Evolutionary conservation across 2,797 vertebrate genomes (phyloP).

Genomic region (Natrix natrix): DNA sequence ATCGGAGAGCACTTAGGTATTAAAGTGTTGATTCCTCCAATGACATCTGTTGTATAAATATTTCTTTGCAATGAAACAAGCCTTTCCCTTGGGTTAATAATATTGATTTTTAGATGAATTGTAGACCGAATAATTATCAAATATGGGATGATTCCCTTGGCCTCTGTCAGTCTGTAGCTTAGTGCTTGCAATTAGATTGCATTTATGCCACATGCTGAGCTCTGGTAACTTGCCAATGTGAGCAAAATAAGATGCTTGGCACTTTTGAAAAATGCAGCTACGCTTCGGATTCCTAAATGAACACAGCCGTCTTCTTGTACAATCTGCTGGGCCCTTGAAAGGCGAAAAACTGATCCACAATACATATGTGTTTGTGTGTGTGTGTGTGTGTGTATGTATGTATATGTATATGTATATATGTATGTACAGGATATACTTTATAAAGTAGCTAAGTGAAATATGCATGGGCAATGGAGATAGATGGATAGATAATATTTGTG

Average conservation of each 20-base stretch:
- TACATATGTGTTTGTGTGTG: background rate
- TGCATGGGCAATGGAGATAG: background rate
- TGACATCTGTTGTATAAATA: conserved; percentile 20
- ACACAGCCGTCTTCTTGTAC: background rate
- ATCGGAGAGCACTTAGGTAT: conserved; percentile 17
- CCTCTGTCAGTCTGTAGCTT: conserved; percentile 6
- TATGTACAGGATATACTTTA: too few species aligned
- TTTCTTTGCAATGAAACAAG: conserved; percentile 19
- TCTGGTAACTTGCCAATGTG: conserved; percentile 3
- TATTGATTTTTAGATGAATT: conserved; percentile 35
- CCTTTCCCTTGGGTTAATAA: conserved; percentile 27
- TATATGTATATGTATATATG: too few species aligned
- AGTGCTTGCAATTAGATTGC: conserved; percentile 26
- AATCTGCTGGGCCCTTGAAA: conserved; percentile 7
- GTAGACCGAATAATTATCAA: conserved; percentile 28
- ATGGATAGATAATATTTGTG: background rate
- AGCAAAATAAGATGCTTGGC: conserved; percentile 10
- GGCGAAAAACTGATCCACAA: background rate
- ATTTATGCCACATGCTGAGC: conserved; percentile 30
- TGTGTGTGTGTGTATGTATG: too few species aligned
- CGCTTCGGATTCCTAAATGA: background rate
- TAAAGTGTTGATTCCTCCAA: conserved; percentile 25
- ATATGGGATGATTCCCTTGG: conserved; percentile 22
- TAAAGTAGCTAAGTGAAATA: background rate
- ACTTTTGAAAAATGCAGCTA: conserved; percentile 10